Base-by-base conservation (phyloP, 1,140 invertebrate species). In the Drosophila insularis region DNA sequence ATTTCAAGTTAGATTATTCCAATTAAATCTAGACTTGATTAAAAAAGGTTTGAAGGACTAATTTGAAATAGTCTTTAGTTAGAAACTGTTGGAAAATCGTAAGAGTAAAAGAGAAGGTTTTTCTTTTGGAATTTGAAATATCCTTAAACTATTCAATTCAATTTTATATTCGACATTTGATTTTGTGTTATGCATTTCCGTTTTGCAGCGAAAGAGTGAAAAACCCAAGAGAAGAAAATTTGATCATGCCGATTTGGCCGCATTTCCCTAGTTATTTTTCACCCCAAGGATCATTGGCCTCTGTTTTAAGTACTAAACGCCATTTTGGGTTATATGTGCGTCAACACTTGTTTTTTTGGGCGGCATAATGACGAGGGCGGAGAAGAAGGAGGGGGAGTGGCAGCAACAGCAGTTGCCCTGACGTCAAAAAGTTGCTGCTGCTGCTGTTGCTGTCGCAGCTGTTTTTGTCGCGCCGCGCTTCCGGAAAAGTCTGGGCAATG, bases 401-500 rank as follows among this genome's bases (percentile, higher is more conserved):
- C 43, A 50, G 43, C 43, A 50, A 8, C 43, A 50, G 43, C 43
- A 50, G 43, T 50, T 50, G 43, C 43, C 43, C 43, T 50, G 43
- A 50, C 43, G 43, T 50, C 43, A 50, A 50, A 50, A 50, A 21
- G 8, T 50, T 50, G 43, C 43, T 50, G 17, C 10, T 50, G 43
- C 43, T 46, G 40, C 0, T 27, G 27, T 6, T 58, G 62, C 71
- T 69, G 69, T 72, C 82, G 81, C 80, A 64, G 76, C 84, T 70
- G 79, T 80, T 86, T 74, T 65, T 84, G 84, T 89, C 84, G 84
- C 84, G 84, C 71, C 84, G 77, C 70, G 85, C 85, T 89, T 89
- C 84, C 84, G 84, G 84, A 89, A 89, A 89, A 89, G 84, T 89
- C 85, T 87, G 80, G 69, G 43, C 19, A 67, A 74, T 59, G 73